Conservation (phyloP, 1,140 invertebrate genomes). For the Kradibia gibbosae region DNA sequence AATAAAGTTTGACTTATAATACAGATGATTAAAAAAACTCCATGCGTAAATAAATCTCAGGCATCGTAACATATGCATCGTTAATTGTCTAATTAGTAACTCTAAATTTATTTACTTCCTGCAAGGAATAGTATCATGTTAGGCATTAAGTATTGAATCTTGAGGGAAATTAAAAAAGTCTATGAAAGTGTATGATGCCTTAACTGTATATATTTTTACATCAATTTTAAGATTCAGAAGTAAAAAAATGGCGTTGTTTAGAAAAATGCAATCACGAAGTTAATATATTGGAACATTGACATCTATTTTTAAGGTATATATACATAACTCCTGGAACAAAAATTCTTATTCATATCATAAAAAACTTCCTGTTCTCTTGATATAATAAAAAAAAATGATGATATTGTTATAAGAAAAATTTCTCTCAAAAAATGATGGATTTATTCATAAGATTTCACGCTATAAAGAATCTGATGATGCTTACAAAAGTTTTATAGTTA, state of each 20-base stretch:
- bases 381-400: not conserved
- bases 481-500: not conserved
- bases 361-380: not conserved
- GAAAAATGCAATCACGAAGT: not conserved
- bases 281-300: slow-evolving; percentile 11
- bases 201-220: not conserved
- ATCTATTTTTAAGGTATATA: not conserved
- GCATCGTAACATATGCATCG: too few species aligned
- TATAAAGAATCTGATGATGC: not conserved
- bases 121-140: too few species aligned
- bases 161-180: not conserved
- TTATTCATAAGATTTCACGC: too few species aligned
- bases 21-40: too few species aligned
- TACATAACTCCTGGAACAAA: not conserved
- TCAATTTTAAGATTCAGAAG: not conserved
- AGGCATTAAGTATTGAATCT: not conserved
- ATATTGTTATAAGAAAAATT: not conserved
- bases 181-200: not conserved
- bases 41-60: too few species aligned
- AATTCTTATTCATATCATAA: not conserved
- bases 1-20: too few species aligned
- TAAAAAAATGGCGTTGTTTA: not conserved
- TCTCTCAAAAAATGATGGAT: not conserved
- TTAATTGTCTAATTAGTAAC: too few species aligned
- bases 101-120: too few species aligned